These are phyloP conservation scores for Echinops telfairi DNA, from an alignment of 2,113 vertebrate species.

Conservation along the genomic window DNA sequence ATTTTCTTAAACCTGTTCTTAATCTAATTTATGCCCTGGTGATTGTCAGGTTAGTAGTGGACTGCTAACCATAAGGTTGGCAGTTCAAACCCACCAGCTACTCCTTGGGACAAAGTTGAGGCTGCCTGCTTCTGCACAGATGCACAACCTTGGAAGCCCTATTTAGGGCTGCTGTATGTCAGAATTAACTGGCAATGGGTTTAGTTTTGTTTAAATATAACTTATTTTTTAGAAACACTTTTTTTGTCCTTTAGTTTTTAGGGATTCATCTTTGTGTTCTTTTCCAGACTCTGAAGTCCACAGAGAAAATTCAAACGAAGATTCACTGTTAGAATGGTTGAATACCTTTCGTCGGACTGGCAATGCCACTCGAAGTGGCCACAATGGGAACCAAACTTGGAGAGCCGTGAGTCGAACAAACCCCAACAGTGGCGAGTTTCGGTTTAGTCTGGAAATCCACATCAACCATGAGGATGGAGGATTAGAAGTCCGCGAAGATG, in stretches of 20 bases:
- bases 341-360: constrained; percentile 95
- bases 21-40: no score
- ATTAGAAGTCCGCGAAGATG: constrained; percentile 80
- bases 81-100: no score
- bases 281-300: constrained; percentile 90
- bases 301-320: constrained; percentile 90
- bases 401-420: constrained; percentile 96
- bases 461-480: constrained; percentile 95
- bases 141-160: no score
- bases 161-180: no score
- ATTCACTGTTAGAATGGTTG: constrained; percentile 95
- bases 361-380: constrained; percentile 95
- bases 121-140: no score
- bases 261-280: constrained; percentile 68
- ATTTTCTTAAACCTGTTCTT: constrained; percentile 18
- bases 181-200: no score
- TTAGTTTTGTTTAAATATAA: not conserved
- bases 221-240: not conserved
- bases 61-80: no score
- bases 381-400: constrained; percentile 98
- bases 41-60: no score
- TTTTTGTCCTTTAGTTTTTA: constrained; percentile 43
- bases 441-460: constrained; percentile 97
- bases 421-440: constrained; percentile 95
- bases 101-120: no score